Evolutionary conservation across 2,888 invertebrate species (phyloP).

Genomic region (Stictocephala bisonia): DNA sequence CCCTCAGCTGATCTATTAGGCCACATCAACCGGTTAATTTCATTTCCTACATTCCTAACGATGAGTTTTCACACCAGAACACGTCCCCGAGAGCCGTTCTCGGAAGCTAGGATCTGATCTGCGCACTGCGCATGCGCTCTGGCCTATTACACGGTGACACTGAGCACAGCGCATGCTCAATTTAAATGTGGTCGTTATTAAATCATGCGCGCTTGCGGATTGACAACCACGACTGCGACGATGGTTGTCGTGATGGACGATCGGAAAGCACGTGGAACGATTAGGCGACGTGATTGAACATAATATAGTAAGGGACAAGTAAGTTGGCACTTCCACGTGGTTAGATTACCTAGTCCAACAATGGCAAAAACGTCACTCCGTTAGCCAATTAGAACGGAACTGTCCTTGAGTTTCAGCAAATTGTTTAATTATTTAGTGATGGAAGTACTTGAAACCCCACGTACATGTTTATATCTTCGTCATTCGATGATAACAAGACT

Average conservation of each 20-base stretch:
- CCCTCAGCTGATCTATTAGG: conserved; percentile 34
- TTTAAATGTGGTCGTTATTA: conserved; percentile 41
- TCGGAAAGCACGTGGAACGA: too few species aligned
- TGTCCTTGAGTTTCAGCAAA: too few species aligned
- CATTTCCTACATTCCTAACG: conserved; percentile 41
- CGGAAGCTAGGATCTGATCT: conserved; percentile 6
- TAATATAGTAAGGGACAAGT: too few species aligned
- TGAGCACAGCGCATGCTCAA: conserved; percentile 32
- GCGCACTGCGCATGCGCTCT: neutral
- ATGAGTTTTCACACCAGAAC: conserved; percentile 28
- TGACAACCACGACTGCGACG: neutral
- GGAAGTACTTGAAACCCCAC: too few species aligned
- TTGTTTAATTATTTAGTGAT: too few species aligned
- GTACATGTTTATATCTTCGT: too few species aligned
- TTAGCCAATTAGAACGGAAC: too few species aligned
- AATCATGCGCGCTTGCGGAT: conserved; percentile 10
- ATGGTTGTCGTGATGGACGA: neutral
- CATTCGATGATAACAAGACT: too few species aligned
- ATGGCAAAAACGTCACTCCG: too few species aligned
- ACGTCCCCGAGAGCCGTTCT: neutral
- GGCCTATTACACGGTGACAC: conserved; percentile 2
- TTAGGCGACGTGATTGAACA: too few species aligned
- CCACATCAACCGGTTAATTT: conserved; percentile 27
- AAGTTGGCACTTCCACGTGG: too few species aligned
- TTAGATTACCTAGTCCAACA: too few species aligned